These are phyloP conservation scores for Myiotriccus ornatus DNA, from an alignment of 2,797 vertebrate species.

Conservation along the genomic window DNA sequence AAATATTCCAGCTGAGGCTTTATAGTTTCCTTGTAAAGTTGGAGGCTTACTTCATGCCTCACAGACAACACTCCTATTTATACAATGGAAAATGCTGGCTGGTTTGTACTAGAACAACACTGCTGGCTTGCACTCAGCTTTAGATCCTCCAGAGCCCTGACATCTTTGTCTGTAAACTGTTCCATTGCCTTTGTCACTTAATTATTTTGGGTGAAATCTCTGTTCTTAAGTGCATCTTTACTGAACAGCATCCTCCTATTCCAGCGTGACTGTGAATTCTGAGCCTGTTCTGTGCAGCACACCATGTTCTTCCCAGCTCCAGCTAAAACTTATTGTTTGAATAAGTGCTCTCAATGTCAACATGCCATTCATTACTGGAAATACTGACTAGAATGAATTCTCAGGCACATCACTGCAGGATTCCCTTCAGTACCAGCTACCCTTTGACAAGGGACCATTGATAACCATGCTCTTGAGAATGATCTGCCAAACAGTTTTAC, in stretches of 20 bases:
- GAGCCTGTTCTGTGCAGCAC: background rate
- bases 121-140: background rate
- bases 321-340: background rate
- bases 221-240: background rate
- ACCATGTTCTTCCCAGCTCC: slow-evolving; percentile 7
- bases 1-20: slow-evolving; percentile 56
- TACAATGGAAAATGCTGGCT: slow-evolving; percentile 30
- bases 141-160: background rate
- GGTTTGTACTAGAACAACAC: slow-evolving; percentile 16
- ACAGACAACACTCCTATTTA: slow-evolving; percentile 17
- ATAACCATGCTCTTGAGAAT: background rate
- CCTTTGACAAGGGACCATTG: background rate
- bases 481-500: background rate
- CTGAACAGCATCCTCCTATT: background rate
- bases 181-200: slow-evolving; percentile 22
- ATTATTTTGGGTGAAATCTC: background rate
- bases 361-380: slow-evolving; percentile 8
- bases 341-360: background rate
- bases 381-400: background rate
- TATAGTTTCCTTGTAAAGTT: slow-evolving; percentile 35
- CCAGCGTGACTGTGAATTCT: background rate
- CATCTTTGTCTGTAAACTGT: background rate
- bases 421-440: background rate
- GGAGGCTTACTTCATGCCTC: slow-evolving; percentile 24
- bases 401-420: background rate